Evolutionary conservation across 2,888 invertebrate species (phyloP), one percentile per base, ranked within the genome.

Genomic region (Drosophila neoperkinsi): DNA sequence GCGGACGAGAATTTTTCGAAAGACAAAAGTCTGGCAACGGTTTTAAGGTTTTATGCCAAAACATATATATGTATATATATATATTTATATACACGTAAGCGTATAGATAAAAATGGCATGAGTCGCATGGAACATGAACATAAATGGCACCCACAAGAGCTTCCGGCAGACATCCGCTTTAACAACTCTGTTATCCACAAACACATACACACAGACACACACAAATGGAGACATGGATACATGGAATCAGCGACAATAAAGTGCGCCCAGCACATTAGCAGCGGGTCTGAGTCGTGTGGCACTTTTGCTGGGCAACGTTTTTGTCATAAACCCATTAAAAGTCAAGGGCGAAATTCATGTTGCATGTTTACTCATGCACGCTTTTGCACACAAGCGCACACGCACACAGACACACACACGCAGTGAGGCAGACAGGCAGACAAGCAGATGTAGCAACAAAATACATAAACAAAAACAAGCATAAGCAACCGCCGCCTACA

Each of bases 261-360:
- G 50, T 75, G 74, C 74, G 75, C 63, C 65, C 75, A 69, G 76
- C 76, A 82, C 84, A 86, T 87, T 87, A 87, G 81, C 82, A 62
- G 31, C 57, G 62, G 52, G 52, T 65, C 21, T 43, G 60, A 38
- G 41, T 30, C 25, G 30, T 52, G 43, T 30, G 64, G 21, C 25
- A 13, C 34, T 38, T 34, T 25, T 58, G 64, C 49, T 65, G 71
- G 77, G 75, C 77, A 78, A 62, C 77, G 77, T 76, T 90, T 90
- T 88, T 88, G 90, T 90, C 91, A 89, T 85, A 84, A 90, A 79
- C 88, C 90, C 91, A 90, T 90, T 90, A 90, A 88, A 90, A 90
- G 91, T 90, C 91, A 90, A 90, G 91, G 90, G 77, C 91, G 59
- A 84, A 88, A 86, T 90, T 84, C 89, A 90, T 90, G 90, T 89